phyloP scores from a whole-genome alignment of 1,140 invertebrate species.

The Melanaphis sacchari region DNA sequence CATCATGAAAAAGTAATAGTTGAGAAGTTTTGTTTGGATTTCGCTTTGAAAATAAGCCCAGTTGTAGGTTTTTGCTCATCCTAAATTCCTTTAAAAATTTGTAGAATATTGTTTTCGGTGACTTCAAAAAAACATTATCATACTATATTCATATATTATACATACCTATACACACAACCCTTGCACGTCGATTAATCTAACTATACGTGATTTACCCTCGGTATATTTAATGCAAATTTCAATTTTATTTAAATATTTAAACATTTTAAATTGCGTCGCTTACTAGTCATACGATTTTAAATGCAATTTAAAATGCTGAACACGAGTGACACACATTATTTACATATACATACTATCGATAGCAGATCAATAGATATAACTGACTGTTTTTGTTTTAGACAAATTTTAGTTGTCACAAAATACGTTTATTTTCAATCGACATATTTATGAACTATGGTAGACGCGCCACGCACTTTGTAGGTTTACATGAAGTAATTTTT shows the following conservation, averaged over 20 bases:
- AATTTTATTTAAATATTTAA: slow-evolving; percentile 26
- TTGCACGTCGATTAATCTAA: not conserved
- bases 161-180: not conserved
- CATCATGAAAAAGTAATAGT: not conserved
- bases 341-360: slow-evolving; percentile 2
- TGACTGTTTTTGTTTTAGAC: not conserved
- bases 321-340: not conserved
- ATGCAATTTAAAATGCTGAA: slow-evolving; percentile 11
- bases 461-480: not conserved
- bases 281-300: not conserved
- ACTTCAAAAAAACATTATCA: not conserved
- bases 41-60: not conserved
- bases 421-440: not conserved
- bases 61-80: not conserved
- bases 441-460: not conserved
- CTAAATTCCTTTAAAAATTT: not conserved
- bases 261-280: not conserved
- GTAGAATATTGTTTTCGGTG: not conserved
- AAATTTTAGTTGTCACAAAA: slow-evolving; percentile 16
- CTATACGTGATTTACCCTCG: not conserved
- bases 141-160: slow-evolving; percentile 1
- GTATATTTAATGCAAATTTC: slow-evolving; percentile 28
- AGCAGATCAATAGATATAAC: slow-evolving; percentile 1
- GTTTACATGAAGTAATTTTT: not conserved
- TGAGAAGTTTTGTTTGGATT: not conserved